Evolutionary conservation across 2,888 invertebrate genomes (phyloP).

Genomic region (Saturnia japonica): DNA sequence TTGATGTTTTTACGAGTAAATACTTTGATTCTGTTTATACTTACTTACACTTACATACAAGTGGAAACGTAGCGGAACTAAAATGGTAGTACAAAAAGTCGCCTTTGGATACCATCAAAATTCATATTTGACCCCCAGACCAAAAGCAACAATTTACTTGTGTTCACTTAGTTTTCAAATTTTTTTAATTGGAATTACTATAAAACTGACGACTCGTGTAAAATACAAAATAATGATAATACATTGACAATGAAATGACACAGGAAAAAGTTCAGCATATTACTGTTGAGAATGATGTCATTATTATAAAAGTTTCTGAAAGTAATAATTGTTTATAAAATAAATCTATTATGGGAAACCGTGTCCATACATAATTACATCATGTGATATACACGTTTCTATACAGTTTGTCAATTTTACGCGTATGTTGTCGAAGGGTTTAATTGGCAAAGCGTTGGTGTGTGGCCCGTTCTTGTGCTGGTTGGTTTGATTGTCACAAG

Average conservation of each 20-base stretch:
- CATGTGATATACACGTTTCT: constrained; percentile 27
- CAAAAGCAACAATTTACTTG: too few relatives aligned
- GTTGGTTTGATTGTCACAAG: constrained; percentile 32
- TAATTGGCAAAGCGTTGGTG: constrained; percentile 55
- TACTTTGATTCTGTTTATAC: too few relatives aligned
- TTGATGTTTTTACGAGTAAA: too few relatives aligned
- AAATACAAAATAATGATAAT: neutral
- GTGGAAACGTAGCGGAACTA: too few relatives aligned
- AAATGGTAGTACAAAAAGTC: too few relatives aligned
- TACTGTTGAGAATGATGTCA: neutral
- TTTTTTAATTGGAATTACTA: too few relatives aligned
- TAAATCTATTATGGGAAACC: constrained; percentile 20
- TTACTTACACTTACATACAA: too few relatives aligned
- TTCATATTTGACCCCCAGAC: too few relatives aligned
- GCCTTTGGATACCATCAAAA: too few relatives aligned
- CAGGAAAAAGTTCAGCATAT: neutral
- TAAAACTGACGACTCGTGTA: too few relatives aligned
- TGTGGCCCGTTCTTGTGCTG: constrained; percentile 45
- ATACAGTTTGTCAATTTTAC: constrained; percentile 55
- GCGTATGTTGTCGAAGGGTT: constrained; percentile 56
- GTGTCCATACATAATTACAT: constrained; percentile 30
- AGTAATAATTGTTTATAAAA: neutral
- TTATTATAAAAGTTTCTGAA: neutral
- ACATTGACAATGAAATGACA: neutral
- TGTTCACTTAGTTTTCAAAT: too few relatives aligned